Percentiles rank a stretch among this genome's conserved stretches.
Evolutionary conservation across 2,888 invertebrate genomes (phyloP).

Genomic region (Clanis bilineata): DNA sequence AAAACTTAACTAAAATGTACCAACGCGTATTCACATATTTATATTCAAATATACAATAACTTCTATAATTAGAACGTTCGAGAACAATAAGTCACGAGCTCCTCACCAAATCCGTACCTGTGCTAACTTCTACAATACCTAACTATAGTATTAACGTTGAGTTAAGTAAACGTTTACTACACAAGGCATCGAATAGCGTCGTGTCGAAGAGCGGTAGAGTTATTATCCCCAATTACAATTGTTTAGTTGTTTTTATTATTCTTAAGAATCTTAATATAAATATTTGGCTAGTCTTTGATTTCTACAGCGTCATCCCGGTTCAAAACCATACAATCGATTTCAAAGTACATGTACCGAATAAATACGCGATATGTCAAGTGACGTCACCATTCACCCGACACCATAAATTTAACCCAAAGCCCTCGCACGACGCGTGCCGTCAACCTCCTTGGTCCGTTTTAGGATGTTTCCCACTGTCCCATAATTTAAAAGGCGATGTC

Average conservation of each 20-base stretch:
- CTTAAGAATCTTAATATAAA: background rate
- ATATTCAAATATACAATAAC: slow-evolving; percentile 28
- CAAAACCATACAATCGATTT: background rate
- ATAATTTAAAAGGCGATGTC: slow-evolving; percentile 67
- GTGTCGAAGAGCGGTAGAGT: slow-evolving; percentile 67
- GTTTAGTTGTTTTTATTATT: slow-evolving; percentile 23
- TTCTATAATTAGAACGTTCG: slow-evolving; percentile 29
- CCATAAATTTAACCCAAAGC: slow-evolving; percentile 54
- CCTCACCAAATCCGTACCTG: slow-evolving; percentile 39
- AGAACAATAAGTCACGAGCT: slow-evolving; percentile 76
- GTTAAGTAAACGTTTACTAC: background rate
- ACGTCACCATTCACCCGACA: slow-evolving; percentile 57
- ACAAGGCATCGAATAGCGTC: background rate
- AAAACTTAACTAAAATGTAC: slow-evolving; percentile 32
- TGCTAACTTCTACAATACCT: slow-evolving; percentile 5
- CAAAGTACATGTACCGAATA: slow-evolving; percentile 30
- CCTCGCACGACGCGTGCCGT: slow-evolving; percentile 41
- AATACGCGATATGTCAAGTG: slow-evolving; percentile 54
- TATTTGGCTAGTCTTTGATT: background rate
- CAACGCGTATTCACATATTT: slow-evolving; percentile 22
- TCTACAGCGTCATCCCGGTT: background rate
- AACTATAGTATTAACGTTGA: background rate
- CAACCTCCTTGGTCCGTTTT: slow-evolving; percentile 72
- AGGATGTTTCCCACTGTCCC: slow-evolving; percentile 57
- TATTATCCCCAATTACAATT: slow-evolving; percentile 64